Percentiles rank a stretch among this genome's conserved stretches.
These are phyloP conservation scores for Trichomalopsis sarcophagae DNA, from an alignment of 1,140 invertebrate genomes.

Conservation along the genomic window DNA sequence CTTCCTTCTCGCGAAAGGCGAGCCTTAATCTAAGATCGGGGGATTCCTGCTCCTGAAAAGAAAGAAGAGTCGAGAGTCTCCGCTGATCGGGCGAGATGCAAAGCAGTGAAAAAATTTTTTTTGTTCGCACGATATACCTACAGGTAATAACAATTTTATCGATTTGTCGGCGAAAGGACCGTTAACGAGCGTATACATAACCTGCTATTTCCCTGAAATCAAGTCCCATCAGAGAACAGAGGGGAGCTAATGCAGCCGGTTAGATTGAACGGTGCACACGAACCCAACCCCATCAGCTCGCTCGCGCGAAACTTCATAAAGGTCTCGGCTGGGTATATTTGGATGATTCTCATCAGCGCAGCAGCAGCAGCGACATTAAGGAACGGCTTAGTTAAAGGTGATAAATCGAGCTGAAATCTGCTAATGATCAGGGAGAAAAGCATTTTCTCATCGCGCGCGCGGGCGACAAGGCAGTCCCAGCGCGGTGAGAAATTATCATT, in stretches of 20 bases:
- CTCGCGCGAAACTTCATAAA: slow-evolving; percentile 16
- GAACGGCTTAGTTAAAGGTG: slow-evolving; percentile 23
- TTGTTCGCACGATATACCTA: too few species aligned
- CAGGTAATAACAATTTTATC: too few species aligned
- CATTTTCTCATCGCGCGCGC: slow-evolving; percentile 30
- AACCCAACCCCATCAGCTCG: neutral
- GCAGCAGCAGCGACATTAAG: neutral
- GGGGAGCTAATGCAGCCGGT: neutral
- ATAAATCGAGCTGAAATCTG: slow-evolving; percentile 9
- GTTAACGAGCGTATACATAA: neutral
- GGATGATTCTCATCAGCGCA: slow-evolving; percentile 10
- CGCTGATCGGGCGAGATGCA: too few species aligned
- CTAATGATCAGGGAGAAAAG: slow-evolving; percentile 36
- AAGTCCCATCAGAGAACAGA: neutral
- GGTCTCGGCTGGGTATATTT: neutral
- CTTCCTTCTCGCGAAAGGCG: neutral
- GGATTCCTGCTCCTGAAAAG: neutral
- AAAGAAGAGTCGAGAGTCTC: neutral
- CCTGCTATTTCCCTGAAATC: neutral
- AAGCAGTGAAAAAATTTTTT: too few species aligned
- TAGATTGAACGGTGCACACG: slow-evolving; percentile 8
- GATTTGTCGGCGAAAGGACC: too few species aligned
- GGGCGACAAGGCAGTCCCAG: slow-evolving; percentile 34
- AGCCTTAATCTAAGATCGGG: neutral
- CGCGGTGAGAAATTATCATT: slow-evolving; percentile 64